phyloP scores from a whole-genome alignment of 2,888 invertebrate species.

The Caenorhabditis wallacei region DNA sequence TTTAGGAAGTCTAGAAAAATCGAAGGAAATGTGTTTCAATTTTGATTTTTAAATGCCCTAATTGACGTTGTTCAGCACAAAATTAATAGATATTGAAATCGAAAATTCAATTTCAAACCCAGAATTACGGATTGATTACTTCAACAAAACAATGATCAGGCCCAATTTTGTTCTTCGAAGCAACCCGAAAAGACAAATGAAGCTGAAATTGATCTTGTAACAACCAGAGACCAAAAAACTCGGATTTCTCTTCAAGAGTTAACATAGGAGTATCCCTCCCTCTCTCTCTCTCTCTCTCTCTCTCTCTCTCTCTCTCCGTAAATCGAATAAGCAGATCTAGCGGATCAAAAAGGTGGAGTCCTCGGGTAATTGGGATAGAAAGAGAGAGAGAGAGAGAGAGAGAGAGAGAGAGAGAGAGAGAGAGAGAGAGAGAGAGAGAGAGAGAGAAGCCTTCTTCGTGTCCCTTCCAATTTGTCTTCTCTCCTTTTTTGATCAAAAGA shows the following conservation, averaged over 20 bases:
- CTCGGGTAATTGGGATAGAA: conserved; percentile 15
- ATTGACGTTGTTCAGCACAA: too few species aligned
- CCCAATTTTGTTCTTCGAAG: too few species aligned
- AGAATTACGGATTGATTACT: too few species aligned
- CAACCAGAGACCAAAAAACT: conserved; percentile 35
- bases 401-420: too few species aligned
- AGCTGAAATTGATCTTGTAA: conserved; percentile 12
- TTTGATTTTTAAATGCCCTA: too few species aligned
- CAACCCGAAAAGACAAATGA: neutral
- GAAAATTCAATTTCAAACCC: too few species aligned
- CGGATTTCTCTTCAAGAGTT: too few species aligned
- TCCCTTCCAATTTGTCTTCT: conserved; percentile 4
- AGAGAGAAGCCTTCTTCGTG: conserved; percentile 7
- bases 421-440: too few species aligned
- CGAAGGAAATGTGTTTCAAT: neutral
- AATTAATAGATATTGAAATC: too few species aligned
- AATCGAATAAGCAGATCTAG: conserved; percentile 55
- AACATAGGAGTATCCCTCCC: too few species aligned
- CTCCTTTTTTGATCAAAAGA: conserved; percentile 35
- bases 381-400: too few species aligned
- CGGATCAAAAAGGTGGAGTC: conserved; percentile 55
- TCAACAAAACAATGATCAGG: neutral
- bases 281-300: conserved; percentile 1
- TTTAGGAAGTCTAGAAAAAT: neutral
- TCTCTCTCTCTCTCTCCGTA: conserved; percentile 18